Percentiles rank a stretch among this genome's conserved stretches.
Evolutionary conservation across 2,888 invertebrate genomes (phyloP).

Genomic region (Coenonympha glycerion): DNA sequence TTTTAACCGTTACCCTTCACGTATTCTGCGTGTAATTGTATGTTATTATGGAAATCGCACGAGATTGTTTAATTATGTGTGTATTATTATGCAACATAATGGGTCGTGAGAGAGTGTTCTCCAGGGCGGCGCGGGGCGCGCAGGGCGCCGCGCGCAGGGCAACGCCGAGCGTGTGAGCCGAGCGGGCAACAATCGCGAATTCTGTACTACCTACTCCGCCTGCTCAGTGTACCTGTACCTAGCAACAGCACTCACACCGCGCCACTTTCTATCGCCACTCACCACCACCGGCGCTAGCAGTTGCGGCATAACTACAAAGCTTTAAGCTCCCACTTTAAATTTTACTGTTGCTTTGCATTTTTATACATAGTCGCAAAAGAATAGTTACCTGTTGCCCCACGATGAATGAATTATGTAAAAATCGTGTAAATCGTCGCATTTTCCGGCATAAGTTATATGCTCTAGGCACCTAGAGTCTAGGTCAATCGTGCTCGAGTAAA

Average conservation of each 20-base stretch:
- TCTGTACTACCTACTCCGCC: too few relatives aligned
- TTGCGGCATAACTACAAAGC: too few relatives aligned
- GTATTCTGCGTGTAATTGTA: not conserved
- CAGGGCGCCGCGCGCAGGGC: constrained; percentile 41
- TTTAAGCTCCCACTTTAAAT: constrained; percentile 44
- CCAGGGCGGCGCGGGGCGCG: constrained; percentile 5
- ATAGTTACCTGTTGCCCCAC: too few relatives aligned
- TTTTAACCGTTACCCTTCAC: not conserved
- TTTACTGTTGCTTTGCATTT: constrained; percentile 19
- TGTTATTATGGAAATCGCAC: constrained; percentile 5
- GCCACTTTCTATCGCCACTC: constrained; percentile 53
- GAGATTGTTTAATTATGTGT: constrained; percentile 10
- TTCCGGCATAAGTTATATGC: too few relatives aligned
- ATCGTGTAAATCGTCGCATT: too few relatives aligned
- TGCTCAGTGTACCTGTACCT: too few relatives aligned
- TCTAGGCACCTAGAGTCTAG: too few relatives aligned
- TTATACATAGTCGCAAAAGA: too few relatives aligned
- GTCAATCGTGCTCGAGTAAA: too few relatives aligned
- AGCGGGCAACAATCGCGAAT: constrained; percentile 68
- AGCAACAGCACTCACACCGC: constrained; percentile 60
- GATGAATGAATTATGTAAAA: too few relatives aligned
- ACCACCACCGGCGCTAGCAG: constrained; percentile 37
- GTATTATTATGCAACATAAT: constrained; percentile 12
- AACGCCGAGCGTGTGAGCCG: constrained; percentile 74
- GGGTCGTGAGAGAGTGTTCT: constrained; percentile 12